A percentile compares a stretch with the other conserved stretches of the same genome.
phyloP scores from a whole-genome alignment of 2,888 invertebrate species.

The Dendrolimus pini region DNA sequence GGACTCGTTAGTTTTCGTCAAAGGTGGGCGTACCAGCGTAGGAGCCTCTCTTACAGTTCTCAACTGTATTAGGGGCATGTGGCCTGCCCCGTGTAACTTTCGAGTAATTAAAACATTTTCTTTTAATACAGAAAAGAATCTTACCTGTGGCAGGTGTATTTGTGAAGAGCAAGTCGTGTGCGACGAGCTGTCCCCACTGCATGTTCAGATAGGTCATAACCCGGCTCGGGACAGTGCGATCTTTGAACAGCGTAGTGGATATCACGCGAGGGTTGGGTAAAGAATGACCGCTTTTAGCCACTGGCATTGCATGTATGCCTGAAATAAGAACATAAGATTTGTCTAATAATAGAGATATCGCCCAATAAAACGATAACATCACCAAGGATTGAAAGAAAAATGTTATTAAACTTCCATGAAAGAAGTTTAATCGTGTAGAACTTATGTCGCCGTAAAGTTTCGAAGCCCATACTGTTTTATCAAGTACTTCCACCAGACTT shows the following conservation, averaged over 20 bases:
- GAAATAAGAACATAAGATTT: conserved; percentile 2
- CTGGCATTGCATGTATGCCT: conserved; percentile 73
- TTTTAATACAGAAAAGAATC: not conserved
- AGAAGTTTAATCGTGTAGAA: too few species aligned
- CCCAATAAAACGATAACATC: not conserved
- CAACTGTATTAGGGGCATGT: too few species aligned
- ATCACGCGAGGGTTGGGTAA: conserved; percentile 81
- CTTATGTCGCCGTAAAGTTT: too few species aligned
- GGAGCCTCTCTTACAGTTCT: too few species aligned
- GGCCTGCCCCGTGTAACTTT: too few species aligned
- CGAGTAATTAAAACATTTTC: too few species aligned
- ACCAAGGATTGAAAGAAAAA: not conserved
- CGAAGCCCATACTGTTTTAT: too few species aligned
- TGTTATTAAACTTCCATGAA: too few species aligned
- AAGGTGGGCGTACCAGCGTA: too few species aligned
- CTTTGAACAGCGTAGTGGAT: conserved; percentile 77
- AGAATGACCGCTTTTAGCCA: conserved; percentile 64
- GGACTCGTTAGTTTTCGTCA: too few species aligned
- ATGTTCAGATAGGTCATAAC: conserved; percentile 78
- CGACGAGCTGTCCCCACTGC: conserved; percentile 85
- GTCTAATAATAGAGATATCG: too few species aligned
- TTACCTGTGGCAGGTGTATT: conserved; percentile 77
- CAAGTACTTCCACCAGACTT: conserved; percentile 9
- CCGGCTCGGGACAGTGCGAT: conserved; percentile 63
- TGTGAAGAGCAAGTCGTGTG: conserved; percentile 81